Evolutionary conservation across 2,113 vertebrate genomes (phyloP), one percentile per base, ranked within the genome.

Genomic region (Promerops cafer): DNA sequence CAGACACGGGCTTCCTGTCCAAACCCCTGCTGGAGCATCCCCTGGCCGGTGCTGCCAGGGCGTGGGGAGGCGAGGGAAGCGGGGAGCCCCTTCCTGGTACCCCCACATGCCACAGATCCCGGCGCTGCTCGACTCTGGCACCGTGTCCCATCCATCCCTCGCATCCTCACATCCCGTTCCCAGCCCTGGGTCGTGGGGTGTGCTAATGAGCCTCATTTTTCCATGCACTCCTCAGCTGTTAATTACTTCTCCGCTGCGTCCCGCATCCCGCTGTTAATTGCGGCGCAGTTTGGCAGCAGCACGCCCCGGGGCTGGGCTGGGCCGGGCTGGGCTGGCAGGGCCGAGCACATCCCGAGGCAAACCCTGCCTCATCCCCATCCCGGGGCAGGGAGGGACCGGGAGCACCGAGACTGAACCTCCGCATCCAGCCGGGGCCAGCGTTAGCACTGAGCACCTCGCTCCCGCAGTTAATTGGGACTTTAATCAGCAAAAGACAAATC

Each of bases 401-500:
- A 31, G 40, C 4, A 28, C 17, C 31, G 0, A 8, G 22, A 4
- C 39, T 16, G 13, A 31, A 1, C 60, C 24, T 14, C 82, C 70
- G 76, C 64, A 5, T 1, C 19, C 10, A 16, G 54, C 74, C 54
- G 12, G 61, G 15, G 20, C 7, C 44, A 9, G 76, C 21, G 2
- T 94, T 92, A 96, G 86, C 44, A 87, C 27, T 63, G 95, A 91
- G 31, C 9, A 2, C 57, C 60, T 89, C 78, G 24, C 83, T 82
- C 93, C 93, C n/a, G 8, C 93, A 22, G 94, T 92, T 93, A 90
- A 94, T 95, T 93, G 94, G 88, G 89, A 21, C 50, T 96, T 71
- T 40, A 68, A 89, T 61, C 83, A 83, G 68, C 60, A 13, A 80
- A 57, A 71, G 64, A 70, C 13, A 39, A 89, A 75, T 28, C 24